Evolutionary conservation across 2,888 invertebrate species (phyloP).

Genomic region (Synergus umbraculus): DNA sequence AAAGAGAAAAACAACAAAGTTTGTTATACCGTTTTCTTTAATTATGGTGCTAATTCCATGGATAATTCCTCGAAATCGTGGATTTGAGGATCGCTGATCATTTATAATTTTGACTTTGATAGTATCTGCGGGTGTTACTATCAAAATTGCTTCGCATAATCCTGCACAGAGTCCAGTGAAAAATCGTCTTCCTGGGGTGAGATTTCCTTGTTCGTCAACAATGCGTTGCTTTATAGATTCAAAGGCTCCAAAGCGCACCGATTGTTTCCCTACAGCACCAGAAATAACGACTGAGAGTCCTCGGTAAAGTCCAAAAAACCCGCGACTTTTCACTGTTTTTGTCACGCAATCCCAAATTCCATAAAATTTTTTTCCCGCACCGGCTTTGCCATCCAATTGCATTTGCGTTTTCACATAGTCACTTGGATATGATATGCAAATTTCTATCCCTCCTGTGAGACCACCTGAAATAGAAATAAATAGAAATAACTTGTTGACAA

Average conservation of each 20-base stretch:
- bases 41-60: constrained; percentile 95
- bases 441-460: constrained; percentile 98
- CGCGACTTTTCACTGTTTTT: constrained; percentile 92
- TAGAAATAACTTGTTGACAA: no score
- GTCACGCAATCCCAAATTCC: constrained; percentile 94
- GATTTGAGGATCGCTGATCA: constrained; percentile 94
- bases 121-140: constrained; percentile 99
- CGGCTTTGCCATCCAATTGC: constrained; percentile 96
- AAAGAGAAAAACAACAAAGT: no score
- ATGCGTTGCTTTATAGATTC: constrained; percentile 91
- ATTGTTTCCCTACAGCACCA: constrained; percentile 99
- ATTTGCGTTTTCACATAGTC: constrained; percentile 99
- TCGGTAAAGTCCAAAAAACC: constrained; percentile 94
- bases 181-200: constrained; percentile 87
- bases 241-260: constrained; percentile 98
- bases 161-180: constrained; percentile 97
- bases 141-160: constrained; percentile 95
- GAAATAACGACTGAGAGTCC: constrained; percentile 97
- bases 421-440: constrained; percentile 99
- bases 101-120: constrained; percentile 99
- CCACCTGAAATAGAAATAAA: constrained; percentile 81
- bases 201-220: constrained; percentile 88
- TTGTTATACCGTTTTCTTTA: constrained; percentile 84
- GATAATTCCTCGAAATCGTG: constrained; percentile 94
- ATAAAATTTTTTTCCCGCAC: constrained; percentile 86